Conservation (phyloP, 2,888 invertebrate species). For the Drosophila mayaguana region DNA sequence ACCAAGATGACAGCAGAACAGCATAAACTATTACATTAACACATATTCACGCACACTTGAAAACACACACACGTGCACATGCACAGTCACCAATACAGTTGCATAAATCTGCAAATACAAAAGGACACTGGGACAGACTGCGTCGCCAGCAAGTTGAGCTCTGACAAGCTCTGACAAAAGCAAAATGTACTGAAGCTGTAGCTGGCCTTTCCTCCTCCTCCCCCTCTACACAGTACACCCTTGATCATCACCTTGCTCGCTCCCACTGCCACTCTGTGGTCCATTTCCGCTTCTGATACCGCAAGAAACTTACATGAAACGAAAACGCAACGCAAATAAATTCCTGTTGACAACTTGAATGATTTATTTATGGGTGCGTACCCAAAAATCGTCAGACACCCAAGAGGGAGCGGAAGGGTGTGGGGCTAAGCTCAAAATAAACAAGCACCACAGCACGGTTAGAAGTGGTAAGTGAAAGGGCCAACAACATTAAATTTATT, state of each 20-base stretch:
- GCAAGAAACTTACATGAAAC: slow-evolving; percentile 58
- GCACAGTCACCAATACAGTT: slow-evolving; percentile 27
- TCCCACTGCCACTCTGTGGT: slow-evolving; percentile 30
- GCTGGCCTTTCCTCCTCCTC: not conserved
- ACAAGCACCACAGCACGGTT: slow-evolving; percentile 9
- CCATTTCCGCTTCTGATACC: slow-evolving; percentile 65
- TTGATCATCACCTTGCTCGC: slow-evolving; percentile 28
- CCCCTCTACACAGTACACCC: not conserved
- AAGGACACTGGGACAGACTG: slow-evolving; percentile 7
- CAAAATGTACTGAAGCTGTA: slow-evolving; percentile 43
- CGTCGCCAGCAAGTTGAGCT: slow-evolving; percentile 32
- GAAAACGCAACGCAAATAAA: slow-evolving; percentile 66
- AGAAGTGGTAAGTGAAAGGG: slow-evolving; percentile 17
- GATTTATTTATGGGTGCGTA: slow-evolving; percentile 75
- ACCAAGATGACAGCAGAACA: slow-evolving; percentile 41
- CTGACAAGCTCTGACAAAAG: slow-evolving; percentile 60
- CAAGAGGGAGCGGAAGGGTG: slow-evolving; percentile 6
- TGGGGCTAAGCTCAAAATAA: slow-evolving; percentile 17
- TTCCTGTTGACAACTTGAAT: slow-evolving; percentile 78
- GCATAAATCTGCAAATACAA: slow-evolving; percentile 16
- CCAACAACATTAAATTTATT: slow-evolving; percentile 29
- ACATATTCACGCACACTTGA: slow-evolving; percentile 14
- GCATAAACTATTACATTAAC: slow-evolving; percentile 43
- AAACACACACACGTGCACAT: slow-evolving; percentile 7
- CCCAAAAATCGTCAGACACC: slow-evolving; percentile 45